These are phyloP conservation scores for Neomorphus geoffroyi DNA, from an alignment of 2,797 vertebrate genomes.

Conservation along the genomic window DNA sequence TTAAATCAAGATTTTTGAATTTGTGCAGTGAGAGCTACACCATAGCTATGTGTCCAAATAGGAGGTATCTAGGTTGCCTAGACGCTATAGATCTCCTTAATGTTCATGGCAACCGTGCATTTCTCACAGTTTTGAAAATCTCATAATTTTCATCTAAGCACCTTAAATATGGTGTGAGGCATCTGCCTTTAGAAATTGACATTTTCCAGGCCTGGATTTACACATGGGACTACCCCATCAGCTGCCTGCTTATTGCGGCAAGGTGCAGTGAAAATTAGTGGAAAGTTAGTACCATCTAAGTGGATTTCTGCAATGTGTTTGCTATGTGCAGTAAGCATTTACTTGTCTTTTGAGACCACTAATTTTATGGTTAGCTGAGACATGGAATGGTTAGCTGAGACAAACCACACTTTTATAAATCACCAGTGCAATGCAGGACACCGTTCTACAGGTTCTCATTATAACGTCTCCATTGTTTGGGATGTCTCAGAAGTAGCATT, in stretches of 20 bases:
- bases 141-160: neutral
- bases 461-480: constrained; percentile 30
- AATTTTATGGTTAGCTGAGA: too few species aligned
- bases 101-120: neutral
- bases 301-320: neutral
- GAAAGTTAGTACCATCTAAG: neutral
- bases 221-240: neutral
- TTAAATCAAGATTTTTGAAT: neutral
- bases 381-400: too few species aligned
- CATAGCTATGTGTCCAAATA: neutral
- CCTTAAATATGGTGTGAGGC: neutral
- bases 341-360: neutral
- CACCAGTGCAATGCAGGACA: neutral
- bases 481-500: constrained; percentile 15
- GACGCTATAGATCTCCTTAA: neutral
- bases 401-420: neutral
- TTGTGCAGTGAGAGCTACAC: neutral
- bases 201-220: neutral
- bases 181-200: neutral
- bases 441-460: neutral
- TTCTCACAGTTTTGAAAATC: neutral
- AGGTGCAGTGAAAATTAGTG: neutral
- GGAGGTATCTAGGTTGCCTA: neutral
- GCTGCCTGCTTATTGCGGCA: neutral
- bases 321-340: neutral